A percentile compares a stretch with the other conserved stretches of the same genome.
Conservation (phyloP, 2,888 invertebrate species). For the Xestia rhomboidea region DNA sequence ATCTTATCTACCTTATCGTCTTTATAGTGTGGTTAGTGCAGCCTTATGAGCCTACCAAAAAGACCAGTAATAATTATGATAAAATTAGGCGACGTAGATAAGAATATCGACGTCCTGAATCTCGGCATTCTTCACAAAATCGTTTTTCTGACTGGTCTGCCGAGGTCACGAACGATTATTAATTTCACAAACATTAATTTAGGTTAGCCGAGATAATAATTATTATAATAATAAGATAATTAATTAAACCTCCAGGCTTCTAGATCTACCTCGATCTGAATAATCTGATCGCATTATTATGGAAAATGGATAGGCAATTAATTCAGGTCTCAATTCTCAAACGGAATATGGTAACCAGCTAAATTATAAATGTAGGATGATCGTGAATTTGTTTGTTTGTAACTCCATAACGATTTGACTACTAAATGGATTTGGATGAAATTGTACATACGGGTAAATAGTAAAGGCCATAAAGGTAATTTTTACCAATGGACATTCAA, state of each 20-base stretch:
- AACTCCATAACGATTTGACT: neutral
- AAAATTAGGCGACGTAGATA: neutral
- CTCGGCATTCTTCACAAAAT: neutral
- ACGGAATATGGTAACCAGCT: neutral
- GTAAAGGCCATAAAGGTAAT: too few relatives aligned
- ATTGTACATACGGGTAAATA: neutral
- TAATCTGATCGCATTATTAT: conserved; percentile 2
- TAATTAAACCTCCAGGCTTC: conserved; percentile 4
- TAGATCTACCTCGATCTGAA: conserved; percentile 2
- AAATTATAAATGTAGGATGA: neutral
- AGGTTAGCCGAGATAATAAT: conserved; percentile 23
- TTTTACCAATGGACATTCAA: too few relatives aligned
- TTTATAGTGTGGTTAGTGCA: too few relatives aligned
- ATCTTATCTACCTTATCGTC: too few relatives aligned
- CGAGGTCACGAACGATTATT: neutral
- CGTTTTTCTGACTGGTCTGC: neutral
- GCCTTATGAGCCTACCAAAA: neutral
- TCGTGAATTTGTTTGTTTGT: neutral
- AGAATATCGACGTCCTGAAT: neutral
- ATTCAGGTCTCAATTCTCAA: neutral
- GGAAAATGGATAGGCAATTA: conserved; percentile 7
- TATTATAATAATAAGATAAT: conserved; percentile 31
- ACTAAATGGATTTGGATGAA: neutral
- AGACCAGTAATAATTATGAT: neutral
- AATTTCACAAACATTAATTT: conserved; percentile 12